Evolutionary conservation across 2,888 invertebrate genomes (phyloP).

Genomic region (Agriopis leucophaearia): DNA sequence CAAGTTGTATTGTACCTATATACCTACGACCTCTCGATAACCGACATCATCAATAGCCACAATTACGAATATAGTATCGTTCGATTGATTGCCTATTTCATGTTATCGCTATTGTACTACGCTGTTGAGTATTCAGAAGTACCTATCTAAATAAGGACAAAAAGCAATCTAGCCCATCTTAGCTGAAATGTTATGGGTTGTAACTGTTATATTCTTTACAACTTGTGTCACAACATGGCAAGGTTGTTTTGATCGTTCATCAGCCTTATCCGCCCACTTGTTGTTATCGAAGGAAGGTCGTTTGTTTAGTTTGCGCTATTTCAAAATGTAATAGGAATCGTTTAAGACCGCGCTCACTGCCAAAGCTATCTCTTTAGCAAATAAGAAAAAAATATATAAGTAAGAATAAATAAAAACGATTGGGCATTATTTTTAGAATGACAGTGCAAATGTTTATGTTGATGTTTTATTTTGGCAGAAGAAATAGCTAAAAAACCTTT

Average conservation of each 20-base stretch:
- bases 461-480: too few species aligned
- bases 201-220: background rate
- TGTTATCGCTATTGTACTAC: slow-evolving; percentile 14
- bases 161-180: slow-evolving; percentile 13
- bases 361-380: background rate
- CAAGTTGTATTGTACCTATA: slow-evolving; percentile 4
- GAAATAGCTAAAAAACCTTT: too few species aligned
- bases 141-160: slow-evolving; percentile 7
- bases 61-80: slow-evolving; percentile 17
- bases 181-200: slow-evolving; percentile 3
- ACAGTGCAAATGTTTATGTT: too few species aligned
- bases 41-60: slow-evolving; percentile 12
- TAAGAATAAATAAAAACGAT: too few species aligned
- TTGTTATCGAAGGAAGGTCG: slow-evolving; percentile 26
- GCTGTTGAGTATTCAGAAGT: slow-evolving; percentile 4
- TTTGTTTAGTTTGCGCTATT: slow-evolving; percentile 21
- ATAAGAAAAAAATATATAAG: too few species aligned
- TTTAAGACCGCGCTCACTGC: background rate
- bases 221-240: slow-evolving; percentile 23
- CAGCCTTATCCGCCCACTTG: slow-evolving; percentile 28
- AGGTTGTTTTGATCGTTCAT: slow-evolving; percentile 23
- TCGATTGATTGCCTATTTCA: slow-evolving; percentile 20
- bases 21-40: slow-evolving; percentile 20
- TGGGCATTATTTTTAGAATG: too few species aligned
- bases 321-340: background rate